These are phyloP conservation scores for Mya arenaria DNA, from an alignment of 1,140 invertebrate species.

Conservation along the genomic window DNA sequence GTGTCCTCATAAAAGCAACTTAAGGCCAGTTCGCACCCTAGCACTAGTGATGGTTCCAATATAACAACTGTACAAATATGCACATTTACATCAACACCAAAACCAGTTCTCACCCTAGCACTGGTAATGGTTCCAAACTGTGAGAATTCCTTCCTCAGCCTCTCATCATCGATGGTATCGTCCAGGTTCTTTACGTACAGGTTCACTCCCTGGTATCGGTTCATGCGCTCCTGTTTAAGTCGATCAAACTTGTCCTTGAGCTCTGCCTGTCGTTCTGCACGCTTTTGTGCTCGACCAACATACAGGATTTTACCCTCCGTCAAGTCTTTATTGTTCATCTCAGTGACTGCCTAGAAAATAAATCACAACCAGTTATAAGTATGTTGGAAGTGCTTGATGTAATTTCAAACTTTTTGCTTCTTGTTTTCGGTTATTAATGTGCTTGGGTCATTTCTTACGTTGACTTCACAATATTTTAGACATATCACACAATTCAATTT, in stretches of 20 bases:
- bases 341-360: conserved; percentile 91
- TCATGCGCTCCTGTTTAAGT: conserved; percentile 88
- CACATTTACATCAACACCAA: too few species aligned
- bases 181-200: conserved; percentile 99
- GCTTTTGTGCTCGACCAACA: conserved; percentile 98
- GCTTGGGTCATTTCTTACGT: too few species aligned
- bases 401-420: too few species aligned
- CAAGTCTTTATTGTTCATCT: conserved; percentile 95
- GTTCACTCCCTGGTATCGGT: conserved; percentile 94
- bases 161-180: conserved; percentile 98
- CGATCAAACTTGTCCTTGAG: conserved; percentile 93
- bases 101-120: conserved; percentile 83
- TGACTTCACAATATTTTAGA: too few species aligned
- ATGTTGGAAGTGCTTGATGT: too few species aligned
- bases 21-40: conserved; percentile 56
- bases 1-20: too few species aligned
- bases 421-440: too few species aligned
- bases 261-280: conserved; percentile 98
- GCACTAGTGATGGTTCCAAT: too few species aligned
- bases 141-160: conserved; percentile 95
- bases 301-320: conserved; percentile 74
- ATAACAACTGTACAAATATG: too few species aligned
- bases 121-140: conserved; percentile 98
- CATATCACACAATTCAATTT: too few species aligned
- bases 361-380: too few species aligned